Evolutionary conservation across 2,888 invertebrate genomes (phyloP).

Genomic region (Melanchra persicariae): DNA sequence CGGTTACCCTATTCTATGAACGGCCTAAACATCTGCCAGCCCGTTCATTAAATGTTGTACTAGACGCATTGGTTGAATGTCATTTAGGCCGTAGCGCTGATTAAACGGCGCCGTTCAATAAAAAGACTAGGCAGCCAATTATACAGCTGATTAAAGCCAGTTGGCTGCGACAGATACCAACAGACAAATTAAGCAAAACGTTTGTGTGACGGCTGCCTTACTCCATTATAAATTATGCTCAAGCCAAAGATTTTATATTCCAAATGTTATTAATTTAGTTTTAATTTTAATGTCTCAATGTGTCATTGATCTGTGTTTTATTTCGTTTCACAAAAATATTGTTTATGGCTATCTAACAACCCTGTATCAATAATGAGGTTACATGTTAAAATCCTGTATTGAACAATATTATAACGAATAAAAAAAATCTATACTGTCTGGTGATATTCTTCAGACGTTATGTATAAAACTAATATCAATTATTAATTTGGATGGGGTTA

Average conservation of each 20-base stretch:
- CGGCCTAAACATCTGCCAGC: too few relatives aligned
- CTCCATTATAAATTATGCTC: neutral
- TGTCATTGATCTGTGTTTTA: conserved; percentile 16
- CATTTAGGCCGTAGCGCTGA: too few relatives aligned
- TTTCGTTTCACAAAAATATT: conserved; percentile 62
- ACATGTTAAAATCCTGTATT: conserved; percentile 52
- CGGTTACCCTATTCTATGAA: too few relatives aligned
- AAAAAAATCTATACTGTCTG: neutral
- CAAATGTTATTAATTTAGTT: conserved; percentile 14
- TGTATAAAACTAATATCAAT: neutral
- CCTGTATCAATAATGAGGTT: conserved; percentile 82
- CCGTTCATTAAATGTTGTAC: too few relatives aligned
- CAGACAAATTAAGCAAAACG: conserved; percentile 11
- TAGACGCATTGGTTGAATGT: too few relatives aligned
- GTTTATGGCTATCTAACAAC: conserved; percentile 81
- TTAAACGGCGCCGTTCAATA: too few relatives aligned
- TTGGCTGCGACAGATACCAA: neutral
- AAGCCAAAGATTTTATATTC: conserved; percentile 21
- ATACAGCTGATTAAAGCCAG: too few relatives aligned
- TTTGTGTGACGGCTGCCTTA: conserved; percentile 11
- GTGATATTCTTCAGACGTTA: neutral
- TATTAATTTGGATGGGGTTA: too few relatives aligned
- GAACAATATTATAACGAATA: conserved; percentile 40
- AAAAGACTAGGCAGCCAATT: too few relatives aligned
- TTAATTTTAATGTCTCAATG: conserved; percentile 7